These are phyloP conservation scores for Amblyteles armatorius DNA, from an alignment of 2,888 invertebrate genomes.

Conservation along the genomic window DNA sequence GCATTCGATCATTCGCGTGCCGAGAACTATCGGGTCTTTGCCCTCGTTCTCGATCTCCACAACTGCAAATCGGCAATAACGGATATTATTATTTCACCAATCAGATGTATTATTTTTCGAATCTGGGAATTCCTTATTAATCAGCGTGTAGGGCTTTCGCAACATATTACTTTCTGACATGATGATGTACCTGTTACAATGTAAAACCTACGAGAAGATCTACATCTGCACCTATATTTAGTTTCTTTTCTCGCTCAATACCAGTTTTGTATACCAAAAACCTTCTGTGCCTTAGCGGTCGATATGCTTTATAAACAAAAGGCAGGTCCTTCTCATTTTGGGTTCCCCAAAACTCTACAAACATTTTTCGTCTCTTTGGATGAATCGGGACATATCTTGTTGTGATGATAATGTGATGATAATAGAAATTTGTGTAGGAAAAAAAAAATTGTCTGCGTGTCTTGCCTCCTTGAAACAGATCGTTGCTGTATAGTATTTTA, in stretches of 20 bases:
- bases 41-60: constrained; percentile 69
- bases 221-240: no score
- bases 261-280: no score
- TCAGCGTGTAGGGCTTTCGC: not conserved
- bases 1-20: constrained; percentile 70
- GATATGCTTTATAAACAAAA: no score
- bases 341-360: no score
- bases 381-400: no score
- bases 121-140: not conserved
- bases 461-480: not conserved
- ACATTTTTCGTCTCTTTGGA: no score
- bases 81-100: constrained; percentile 25
- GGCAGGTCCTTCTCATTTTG: no score
- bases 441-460: not conserved
- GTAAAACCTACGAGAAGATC: no score
- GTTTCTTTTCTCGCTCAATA: no score
- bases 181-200: no score
- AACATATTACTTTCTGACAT: not conserved
- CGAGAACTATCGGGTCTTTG: constrained; percentile 57
- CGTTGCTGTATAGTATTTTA: not conserved
- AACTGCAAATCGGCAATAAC: constrained; percentile 66
- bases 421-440: not conserved
- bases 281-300: no score
- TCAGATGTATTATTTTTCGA: not conserved
- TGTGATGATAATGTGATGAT: no score